A percentile compares a stretch with the other conserved stretches of the same genome.
phyloP scores from a whole-genome alignment of 2,888 invertebrate species.

The Barypeithes pellucidus region DNA sequence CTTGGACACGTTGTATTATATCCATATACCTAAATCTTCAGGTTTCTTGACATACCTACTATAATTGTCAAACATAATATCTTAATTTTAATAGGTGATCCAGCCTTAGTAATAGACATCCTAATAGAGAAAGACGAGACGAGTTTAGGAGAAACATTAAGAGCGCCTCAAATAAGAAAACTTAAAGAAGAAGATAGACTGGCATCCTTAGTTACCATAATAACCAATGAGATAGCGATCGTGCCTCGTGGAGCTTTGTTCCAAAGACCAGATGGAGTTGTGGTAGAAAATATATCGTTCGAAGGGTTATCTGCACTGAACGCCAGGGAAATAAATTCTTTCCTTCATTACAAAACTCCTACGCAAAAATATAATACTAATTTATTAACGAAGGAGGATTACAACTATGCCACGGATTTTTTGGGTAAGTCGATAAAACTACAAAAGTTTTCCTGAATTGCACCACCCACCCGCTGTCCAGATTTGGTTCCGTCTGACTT shows the following conservation, averaged over 20 bases:
- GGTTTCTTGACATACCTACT: too few relatives aligned
- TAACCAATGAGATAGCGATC: slow-evolving; percentile 83
- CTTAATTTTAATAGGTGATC: slow-evolving; percentile 66
- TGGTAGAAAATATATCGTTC: slow-evolving; percentile 82
- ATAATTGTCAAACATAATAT: too few relatives aligned
- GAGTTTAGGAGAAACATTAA: slow-evolving; percentile 72
- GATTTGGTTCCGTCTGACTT: too few relatives aligned
- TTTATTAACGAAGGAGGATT: slow-evolving; percentile 83
- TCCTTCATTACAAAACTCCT: slow-evolving; percentile 83
- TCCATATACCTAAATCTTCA: too few relatives aligned
- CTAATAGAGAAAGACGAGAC: slow-evolving; percentile 74
- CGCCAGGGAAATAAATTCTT: slow-evolving; percentile 81
- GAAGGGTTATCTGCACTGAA: slow-evolving; percentile 79
- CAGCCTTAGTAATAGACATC: slow-evolving; percentile 70
- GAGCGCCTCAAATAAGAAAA: slow-evolving; percentile 70
- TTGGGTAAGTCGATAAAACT: slow-evolving; percentile 71
- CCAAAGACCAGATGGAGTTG: slow-evolving; percentile 81
- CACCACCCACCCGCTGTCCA: too few relatives aligned
- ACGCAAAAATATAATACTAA: slow-evolving; percentile 83
- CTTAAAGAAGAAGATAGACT: slow-evolving; percentile 88
- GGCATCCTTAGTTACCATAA: slow-evolving; percentile 80
- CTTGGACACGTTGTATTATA: too few relatives aligned
- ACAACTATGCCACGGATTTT: slow-evolving; percentile 90
- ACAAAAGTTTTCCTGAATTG: too few relatives aligned
- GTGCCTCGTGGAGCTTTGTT: slow-evolving; percentile 87